These are phyloP conservation scores for Pongo abelii DNA, from an alignment of 2,113 vertebrate species.

Conservation along the genomic window DNA sequence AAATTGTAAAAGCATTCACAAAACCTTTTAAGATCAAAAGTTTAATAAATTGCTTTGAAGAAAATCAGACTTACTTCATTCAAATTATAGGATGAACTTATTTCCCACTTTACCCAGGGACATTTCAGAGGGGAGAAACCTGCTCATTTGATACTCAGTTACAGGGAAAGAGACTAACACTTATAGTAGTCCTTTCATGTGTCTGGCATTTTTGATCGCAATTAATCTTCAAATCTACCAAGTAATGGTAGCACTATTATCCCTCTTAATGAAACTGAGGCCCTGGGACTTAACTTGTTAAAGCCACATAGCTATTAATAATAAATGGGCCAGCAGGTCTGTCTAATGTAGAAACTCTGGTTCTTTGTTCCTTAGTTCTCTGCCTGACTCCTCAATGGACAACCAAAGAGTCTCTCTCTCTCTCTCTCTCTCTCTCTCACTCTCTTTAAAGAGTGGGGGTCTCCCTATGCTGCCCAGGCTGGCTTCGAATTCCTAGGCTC, in stretches of 20 bases:
- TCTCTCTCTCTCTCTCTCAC: not conserved
- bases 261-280: not conserved
- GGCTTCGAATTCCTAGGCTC: not conserved
- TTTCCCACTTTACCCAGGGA: not conserved
- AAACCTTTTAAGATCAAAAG: not conserved
- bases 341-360: not conserved
- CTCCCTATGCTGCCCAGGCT: not conserved
- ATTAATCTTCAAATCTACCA: not conserved
- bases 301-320: not conserved
- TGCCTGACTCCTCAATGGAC: not conserved
- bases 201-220: not conserved
- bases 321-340: not conserved
- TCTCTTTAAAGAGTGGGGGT: not conserved
- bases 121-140: not conserved
- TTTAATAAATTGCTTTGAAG: constrained; percentile 26
- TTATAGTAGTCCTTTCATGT: not conserved
- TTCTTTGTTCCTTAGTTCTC: not conserved
- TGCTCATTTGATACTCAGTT: not conserved
- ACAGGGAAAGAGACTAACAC: not conserved
- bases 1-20: constrained; percentile 6
- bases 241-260: not conserved
- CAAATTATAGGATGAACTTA: not conserved
- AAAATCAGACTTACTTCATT: not conserved
- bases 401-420: not conserved
- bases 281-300: not conserved